Conservation (phyloP, 2,797 vertebrate species). For the Brotula barbata region DNA sequence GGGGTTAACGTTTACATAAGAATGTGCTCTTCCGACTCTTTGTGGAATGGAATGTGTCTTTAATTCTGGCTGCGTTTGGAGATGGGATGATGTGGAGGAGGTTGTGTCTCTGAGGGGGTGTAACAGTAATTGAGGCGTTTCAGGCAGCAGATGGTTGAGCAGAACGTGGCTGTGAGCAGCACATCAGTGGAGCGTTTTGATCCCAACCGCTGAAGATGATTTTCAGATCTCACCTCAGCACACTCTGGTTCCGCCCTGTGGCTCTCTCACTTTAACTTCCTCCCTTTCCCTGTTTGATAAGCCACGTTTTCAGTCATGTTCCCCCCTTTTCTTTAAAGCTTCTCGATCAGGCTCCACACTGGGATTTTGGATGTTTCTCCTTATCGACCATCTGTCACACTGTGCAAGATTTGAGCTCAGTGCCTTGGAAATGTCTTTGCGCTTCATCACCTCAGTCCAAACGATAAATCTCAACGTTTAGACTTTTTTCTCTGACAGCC, state of each 20-base stretch:
- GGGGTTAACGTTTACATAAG: no score
- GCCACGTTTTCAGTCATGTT: not conserved
- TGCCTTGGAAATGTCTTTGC: not conserved
- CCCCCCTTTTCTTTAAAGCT: not conserved
- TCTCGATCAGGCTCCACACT: not conserved
- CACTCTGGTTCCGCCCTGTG: conserved; percentile 1
- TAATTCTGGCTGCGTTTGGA: conserved; percentile 28
- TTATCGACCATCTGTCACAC: not conserved
- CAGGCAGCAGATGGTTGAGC: conserved; percentile 18
- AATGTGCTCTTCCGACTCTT: no score
- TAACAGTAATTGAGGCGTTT: conserved; percentile 26
- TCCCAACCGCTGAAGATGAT: conserved; percentile 8
- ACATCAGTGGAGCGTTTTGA: conserved; percentile 17
- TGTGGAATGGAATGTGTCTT: conserved; percentile 17
- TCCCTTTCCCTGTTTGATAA: conserved; percentile 2
- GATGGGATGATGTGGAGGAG: conserved; percentile 17
- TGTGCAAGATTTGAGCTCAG: not conserved
- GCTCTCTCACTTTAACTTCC: conserved; percentile 9
- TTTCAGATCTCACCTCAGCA: conserved; percentile 21
- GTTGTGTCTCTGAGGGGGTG: conserved; percentile 3
- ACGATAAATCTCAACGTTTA: no score
- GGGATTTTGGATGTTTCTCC: not conserved
- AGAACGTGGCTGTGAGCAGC: conserved; percentile 18
- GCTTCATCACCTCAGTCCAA: no score
- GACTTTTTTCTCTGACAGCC: no score